phyloP scores from a whole-genome alignment of 2,113 vertebrate species.

The Gadus chalcogrammus region DNA sequence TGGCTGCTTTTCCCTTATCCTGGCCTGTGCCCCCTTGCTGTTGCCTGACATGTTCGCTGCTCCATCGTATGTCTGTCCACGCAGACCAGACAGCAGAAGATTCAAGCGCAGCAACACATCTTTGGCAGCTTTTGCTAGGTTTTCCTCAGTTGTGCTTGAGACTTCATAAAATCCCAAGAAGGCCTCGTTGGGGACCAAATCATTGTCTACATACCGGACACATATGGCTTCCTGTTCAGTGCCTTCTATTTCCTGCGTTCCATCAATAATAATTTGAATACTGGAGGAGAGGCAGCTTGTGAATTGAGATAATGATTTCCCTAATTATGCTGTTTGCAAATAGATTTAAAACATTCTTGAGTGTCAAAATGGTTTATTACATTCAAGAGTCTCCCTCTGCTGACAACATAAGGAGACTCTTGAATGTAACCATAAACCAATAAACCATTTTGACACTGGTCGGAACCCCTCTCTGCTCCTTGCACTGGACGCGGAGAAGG shows the following conservation, averaged over 20 bases:
- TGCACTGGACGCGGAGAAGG: no score
- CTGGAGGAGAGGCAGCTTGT: background rate
- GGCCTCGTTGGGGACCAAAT: background rate
- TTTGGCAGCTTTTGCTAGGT: slow-evolving; percentile 1
- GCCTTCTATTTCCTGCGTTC: background rate
- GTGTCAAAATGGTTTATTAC: no score
- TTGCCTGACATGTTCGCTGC: slow-evolving; percentile 17
- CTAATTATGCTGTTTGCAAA: slow-evolving; percentile 1
- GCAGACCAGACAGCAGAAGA: background rate
- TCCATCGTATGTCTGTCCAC: slow-evolving; percentile 12
- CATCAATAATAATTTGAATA: slow-evolving; percentile 7
- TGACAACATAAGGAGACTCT: no score
- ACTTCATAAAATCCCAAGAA: background rate
- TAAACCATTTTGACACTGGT: no score
- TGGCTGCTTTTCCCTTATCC: background rate
- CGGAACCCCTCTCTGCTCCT: no score
- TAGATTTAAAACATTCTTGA: slow-evolving; percentile 3
- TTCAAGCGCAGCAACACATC: background rate
- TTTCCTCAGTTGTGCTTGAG: slow-evolving; percentile 1
- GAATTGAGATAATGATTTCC: background rate
- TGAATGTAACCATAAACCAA: no score
- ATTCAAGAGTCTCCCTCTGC: no score
- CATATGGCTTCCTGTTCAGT: slow-evolving; percentile 4
- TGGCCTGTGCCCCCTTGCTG: slow-evolving; percentile 1
- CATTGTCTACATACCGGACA: background rate